Percentiles rank a stretch among this genome's conserved stretches.
These are phyloP conservation scores for Chymomyza costata DNA, from an alignment of 1,140 invertebrate genomes.

Conservation along the genomic window DNA sequence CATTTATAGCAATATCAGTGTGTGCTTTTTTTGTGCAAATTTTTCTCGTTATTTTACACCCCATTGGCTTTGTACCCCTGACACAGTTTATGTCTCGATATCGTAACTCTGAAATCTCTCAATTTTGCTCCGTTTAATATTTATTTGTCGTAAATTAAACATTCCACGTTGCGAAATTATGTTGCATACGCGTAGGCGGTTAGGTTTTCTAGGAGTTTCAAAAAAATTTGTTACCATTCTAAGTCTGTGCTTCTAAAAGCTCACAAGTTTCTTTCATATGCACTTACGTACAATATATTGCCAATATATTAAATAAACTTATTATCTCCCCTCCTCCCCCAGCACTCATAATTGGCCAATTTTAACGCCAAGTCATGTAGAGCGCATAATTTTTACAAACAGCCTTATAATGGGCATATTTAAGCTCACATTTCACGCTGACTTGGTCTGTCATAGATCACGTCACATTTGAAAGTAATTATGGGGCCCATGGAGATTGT, in stretches of 20 bases:
- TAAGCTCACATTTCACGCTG: constrained; percentile 48
- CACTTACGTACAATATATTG: constrained; percentile 41
- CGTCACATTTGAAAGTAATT: too few relatives aligned
- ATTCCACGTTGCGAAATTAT: constrained; percentile 25
- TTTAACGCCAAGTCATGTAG: constrained; percentile 60
- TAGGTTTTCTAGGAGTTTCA: constrained; percentile 9
- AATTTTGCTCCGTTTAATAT: constrained; percentile 63
- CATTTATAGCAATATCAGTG: constrained; percentile 1
- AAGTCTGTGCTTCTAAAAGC: not conserved
- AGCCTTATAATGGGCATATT: constrained; percentile 25
- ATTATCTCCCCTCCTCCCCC: constrained; percentile 4
- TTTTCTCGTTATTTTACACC: constrained; percentile 68
- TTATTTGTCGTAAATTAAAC: constrained; percentile 71
- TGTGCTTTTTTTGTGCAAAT: constrained; percentile 36
- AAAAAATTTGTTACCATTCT: constrained; percentile 5
- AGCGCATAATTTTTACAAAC: constrained; percentile 40
- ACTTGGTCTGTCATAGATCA: constrained; percentile 21
- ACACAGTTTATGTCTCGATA: constrained; percentile 56
- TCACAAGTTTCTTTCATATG: not conserved
- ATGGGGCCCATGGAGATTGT: too few relatives aligned
- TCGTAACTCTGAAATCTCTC: constrained; percentile 68
- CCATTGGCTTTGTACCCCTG: constrained; percentile 44
- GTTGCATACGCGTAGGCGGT: not conserved
- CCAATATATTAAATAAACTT: not conserved
- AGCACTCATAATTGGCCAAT: constrained; percentile 41